Conservation (phyloP, 2,113 vertebrate species). For the Scomber scombrus region DNA sequence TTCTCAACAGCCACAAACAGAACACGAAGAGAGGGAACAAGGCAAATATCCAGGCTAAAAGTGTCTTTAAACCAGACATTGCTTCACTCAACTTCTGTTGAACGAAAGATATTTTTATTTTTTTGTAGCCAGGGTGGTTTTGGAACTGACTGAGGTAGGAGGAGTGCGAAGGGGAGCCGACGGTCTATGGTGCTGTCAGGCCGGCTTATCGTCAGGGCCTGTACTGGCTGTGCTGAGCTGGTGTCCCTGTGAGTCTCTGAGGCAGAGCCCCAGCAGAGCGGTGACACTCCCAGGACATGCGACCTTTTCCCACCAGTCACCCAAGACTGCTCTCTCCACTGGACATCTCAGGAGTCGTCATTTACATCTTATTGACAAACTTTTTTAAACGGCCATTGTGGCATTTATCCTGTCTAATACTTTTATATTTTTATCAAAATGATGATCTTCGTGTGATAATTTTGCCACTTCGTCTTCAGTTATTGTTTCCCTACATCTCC, state of each 20-base stretch:
- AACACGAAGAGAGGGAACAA: neutral
- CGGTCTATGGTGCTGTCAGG: slow-evolving; percentile 63
- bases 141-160: slow-evolving; percentile 29
- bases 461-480: neutral
- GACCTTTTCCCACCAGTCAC: slow-evolving; percentile 55
- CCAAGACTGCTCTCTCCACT: slow-evolving; percentile 34
- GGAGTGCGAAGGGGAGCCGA: slow-evolving; percentile 13
- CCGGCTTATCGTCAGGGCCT: slow-evolving; percentile 45
- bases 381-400: neutral
- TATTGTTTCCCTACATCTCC: slow-evolving; percentile 12
- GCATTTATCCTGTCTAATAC: neutral
- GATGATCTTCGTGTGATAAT: neutral
- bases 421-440: neutral
- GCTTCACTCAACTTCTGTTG: neutral
- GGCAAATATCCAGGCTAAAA: slow-evolving; percentile 5
- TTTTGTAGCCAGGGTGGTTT: neutral
- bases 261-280: slow-evolving; percentile 53
- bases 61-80: neutral
- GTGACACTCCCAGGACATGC: slow-evolving; percentile 56
- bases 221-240: slow-evolving; percentile 18
- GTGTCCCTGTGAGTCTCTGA: slow-evolving; percentile 45
- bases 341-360: slow-evolving; percentile 22
- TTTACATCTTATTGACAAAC: slow-evolving; percentile 22
- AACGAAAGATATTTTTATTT: slow-evolving; percentile 11
- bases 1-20: neutral